A percentile compares a stretch with the other conserved stretches of the same genome.
Evolutionary conservation across 2,797 vertebrate genomes (phyloP).

Genomic region (Epinephelus coioides): DNA sequence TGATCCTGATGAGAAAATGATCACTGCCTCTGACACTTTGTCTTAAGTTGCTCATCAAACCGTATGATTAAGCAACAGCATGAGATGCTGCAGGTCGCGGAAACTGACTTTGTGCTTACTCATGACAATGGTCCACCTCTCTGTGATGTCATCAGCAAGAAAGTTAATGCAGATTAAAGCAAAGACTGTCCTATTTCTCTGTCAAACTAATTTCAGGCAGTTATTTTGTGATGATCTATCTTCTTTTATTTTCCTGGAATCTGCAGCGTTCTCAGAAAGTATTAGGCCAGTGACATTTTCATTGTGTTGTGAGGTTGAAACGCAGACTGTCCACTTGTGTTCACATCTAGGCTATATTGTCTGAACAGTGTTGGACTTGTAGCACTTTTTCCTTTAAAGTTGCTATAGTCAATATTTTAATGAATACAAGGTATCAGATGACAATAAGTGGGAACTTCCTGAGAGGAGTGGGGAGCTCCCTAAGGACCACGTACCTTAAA

Average conservation of each 20-base stretch:
- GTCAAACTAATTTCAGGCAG: background rate
- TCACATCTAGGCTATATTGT: background rate
- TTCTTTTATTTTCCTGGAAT: slow-evolving; percentile 1
- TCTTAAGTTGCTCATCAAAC: slow-evolving; percentile 23
- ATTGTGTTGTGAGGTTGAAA: background rate
- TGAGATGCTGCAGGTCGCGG: background rate
- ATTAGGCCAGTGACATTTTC: background rate
- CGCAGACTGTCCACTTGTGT: background rate
- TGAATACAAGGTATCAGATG: too few relatives aligned
- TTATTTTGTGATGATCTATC: background rate
- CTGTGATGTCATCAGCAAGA: background rate
- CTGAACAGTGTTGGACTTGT: background rate
- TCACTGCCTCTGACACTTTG: slow-evolving; percentile 1
- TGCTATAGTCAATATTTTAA: background rate
- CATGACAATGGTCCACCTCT: background rate
- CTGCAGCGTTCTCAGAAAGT: background rate
- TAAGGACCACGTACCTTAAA: too few relatives aligned
- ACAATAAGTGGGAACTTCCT: too few relatives aligned
- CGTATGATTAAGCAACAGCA: slow-evolving; percentile 9
- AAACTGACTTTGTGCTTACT: slow-evolving; percentile 2
- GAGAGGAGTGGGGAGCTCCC: too few relatives aligned
- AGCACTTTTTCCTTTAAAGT: background rate
- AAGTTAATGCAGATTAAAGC: slow-evolving; percentile 16
- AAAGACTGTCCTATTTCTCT: background rate
- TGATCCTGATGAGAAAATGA: slow-evolving; percentile 31